These are phyloP conservation scores for Thunnus maccoyii DNA, from an alignment of 2,113 vertebrate species.

Conservation along the genomic window DNA sequence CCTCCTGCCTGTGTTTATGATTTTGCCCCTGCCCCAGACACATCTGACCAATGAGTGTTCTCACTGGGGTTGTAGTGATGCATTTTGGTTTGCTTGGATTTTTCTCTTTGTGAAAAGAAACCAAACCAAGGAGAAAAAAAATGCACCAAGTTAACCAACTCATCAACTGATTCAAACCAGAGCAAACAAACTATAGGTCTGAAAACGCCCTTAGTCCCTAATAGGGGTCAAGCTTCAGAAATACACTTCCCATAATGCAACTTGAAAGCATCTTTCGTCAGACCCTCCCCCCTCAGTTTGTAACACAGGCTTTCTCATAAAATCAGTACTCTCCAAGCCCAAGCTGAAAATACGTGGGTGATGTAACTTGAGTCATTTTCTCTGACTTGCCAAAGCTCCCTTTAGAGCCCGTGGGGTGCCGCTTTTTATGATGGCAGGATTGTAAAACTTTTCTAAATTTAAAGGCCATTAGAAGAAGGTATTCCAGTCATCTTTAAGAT, in stretches of 20 bases:
- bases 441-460: constrained; percentile 1
- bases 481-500: constrained; percentile 11
- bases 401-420: not conserved
- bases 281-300: not conserved
- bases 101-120: too few species aligned
- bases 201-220: not conserved
- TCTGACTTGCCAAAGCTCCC: constrained; percentile 1
- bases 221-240: not conserved
- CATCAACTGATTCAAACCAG: too few species aligned
- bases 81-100: too few species aligned
- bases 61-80: too few species aligned
- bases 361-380: constrained; percentile 3
- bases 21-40: too few species aligned
- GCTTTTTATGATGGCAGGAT: not conserved
- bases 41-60: too few species aligned
- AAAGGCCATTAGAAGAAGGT: not conserved
- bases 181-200: too few species aligned
- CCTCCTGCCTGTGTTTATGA: too few species aligned
- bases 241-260: not conserved
- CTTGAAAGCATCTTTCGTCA: not conserved
- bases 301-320: not conserved
- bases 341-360: not conserved
- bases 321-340: not conserved
- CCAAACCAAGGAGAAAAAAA: too few species aligned
- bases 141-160: too few species aligned